Base-by-base conservation (phyloP, 2,888 invertebrate genomes). In the Macaria notata region DNA sequence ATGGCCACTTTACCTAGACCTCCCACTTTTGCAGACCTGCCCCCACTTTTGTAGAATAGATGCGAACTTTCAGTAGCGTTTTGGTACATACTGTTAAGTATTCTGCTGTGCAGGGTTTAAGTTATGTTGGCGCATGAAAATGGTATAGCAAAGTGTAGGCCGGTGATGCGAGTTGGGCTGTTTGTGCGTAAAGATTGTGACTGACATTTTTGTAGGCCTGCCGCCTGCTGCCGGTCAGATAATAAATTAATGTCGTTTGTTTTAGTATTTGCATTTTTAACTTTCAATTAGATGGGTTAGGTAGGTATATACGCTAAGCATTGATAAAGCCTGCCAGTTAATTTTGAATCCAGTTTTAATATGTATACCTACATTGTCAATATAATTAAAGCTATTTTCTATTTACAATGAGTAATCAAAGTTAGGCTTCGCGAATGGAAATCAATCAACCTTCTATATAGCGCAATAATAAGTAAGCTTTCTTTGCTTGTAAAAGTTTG, bases 131-230 rank as follows among this genome's bases (percentile, higher is more conserved):
- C 59, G 36, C 45, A 60, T 56, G 72, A 72, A 77, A 81, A 78
- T 83, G 79, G 82, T 79, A 80, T 79, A 81, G 81, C 77, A 74
- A 78, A 83, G 80, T 78, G 70, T 69, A 72, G 69, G 77, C 76
- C 78, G 79, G 83, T 78, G 19, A 44, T 83, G 78, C 79, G 83
- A 84, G 83, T 79, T 70, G 81, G 80, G 80, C 80, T 72, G 80
- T 81, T 81, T 83, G 80, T 82, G 81, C 79, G 81, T 84, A 75
- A 74, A 88, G 86, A 85, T 81, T 82, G 78, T 81, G 78, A 76
- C 70, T 81, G 84, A 79, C 82, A 68, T 78, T 81, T 83, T 83
- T 78, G 51, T 52, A 58, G 49, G 63, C 56, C 65, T 64, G 62
- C 49, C 48, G 63, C 56, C 65, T 66, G 62, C 49, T 46, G 49